Percentiles rank a stretch among this genome's conserved stretches.
Evolutionary conservation across 2,888 invertebrate species (phyloP).

Genomic region (Tenthredo scrophulariae): DNA sequence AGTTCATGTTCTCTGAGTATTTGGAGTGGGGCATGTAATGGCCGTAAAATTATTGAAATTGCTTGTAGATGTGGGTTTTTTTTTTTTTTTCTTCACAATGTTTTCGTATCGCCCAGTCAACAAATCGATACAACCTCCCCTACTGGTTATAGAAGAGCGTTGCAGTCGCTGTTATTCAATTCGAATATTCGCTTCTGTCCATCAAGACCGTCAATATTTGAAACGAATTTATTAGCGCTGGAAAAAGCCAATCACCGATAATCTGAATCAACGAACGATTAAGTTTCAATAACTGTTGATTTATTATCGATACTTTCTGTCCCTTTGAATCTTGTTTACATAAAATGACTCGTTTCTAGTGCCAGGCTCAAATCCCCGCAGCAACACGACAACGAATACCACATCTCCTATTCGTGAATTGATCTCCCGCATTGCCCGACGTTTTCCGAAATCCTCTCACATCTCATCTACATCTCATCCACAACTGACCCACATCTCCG

Average conservation of each 20-base stretch:
- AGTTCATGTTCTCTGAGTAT: no score
- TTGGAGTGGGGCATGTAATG: no score
- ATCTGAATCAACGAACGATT: background rate
- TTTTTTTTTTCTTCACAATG: no score
- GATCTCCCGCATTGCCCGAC: no score
- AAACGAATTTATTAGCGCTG: background rate
- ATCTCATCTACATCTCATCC: background rate
- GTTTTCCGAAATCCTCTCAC: no score
- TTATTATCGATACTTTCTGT: background rate
- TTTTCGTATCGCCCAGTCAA: no score
- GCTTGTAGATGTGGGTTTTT: no score
- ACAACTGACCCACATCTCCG: no score
- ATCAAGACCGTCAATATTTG: background rate
- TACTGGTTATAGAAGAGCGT: no score
- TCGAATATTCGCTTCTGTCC: background rate
- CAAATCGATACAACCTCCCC: no score
- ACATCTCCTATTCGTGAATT: background rate
- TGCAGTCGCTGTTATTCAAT: background rate
- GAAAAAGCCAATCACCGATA: background rate
- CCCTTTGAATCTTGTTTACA: background rate
- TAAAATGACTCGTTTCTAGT: background rate
- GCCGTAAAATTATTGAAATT: no score
- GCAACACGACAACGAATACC: conserved; percentile 4
- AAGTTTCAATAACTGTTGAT: background rate
- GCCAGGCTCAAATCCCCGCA: background rate